Evolutionary conservation across 2,888 invertebrate species (phyloP).

Genomic region (Parnassius mnemosyne): DNA sequence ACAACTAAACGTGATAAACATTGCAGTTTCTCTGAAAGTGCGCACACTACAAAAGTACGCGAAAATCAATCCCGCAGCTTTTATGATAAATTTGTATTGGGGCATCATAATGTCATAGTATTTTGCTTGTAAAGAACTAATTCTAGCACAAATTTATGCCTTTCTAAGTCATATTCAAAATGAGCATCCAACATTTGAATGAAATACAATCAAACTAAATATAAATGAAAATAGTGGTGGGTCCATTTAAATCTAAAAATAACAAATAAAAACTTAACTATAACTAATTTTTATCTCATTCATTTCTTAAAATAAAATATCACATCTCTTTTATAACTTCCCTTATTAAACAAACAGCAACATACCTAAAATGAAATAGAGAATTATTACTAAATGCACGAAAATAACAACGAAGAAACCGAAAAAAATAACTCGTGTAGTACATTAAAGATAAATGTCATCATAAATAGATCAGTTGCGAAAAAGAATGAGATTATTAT

Average conservation of each 20-base stretch:
- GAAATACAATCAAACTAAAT: too few relatives aligned
- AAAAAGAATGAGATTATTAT: conserved; percentile 24
- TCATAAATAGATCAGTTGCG: conserved; percentile 1
- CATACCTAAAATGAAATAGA: background rate
- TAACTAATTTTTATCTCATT: conserved; percentile 13
- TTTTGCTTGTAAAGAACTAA: too few relatives aligned
- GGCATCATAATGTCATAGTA: too few relatives aligned
- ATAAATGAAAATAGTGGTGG: conserved; percentile 16
- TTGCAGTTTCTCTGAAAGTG: too few relatives aligned
- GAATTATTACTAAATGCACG: background rate
- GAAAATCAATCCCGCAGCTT: too few relatives aligned
- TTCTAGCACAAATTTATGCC: too few relatives aligned
- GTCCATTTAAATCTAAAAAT: conserved; percentile 21
- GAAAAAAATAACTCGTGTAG: background rate
- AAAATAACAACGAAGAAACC: conserved; percentile 2
- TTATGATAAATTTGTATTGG: too few relatives aligned
- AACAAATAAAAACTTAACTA: conserved; percentile 22
- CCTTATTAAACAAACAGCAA: conserved; percentile 9
- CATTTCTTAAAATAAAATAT: conserved; percentile 43
- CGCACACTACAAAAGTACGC: too few relatives aligned
- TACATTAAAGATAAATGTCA: background rate
- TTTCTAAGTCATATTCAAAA: too few relatives aligned
- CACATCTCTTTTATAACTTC: conserved; percentile 39
- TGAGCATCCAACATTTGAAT: too few relatives aligned
- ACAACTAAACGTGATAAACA: too few relatives aligned